Evolutionary conservation across 1,140 invertebrate genomes (phyloP), one percentile per base, ranked within the genome.

Genomic region (Protaetia brevitarsis): DNA sequence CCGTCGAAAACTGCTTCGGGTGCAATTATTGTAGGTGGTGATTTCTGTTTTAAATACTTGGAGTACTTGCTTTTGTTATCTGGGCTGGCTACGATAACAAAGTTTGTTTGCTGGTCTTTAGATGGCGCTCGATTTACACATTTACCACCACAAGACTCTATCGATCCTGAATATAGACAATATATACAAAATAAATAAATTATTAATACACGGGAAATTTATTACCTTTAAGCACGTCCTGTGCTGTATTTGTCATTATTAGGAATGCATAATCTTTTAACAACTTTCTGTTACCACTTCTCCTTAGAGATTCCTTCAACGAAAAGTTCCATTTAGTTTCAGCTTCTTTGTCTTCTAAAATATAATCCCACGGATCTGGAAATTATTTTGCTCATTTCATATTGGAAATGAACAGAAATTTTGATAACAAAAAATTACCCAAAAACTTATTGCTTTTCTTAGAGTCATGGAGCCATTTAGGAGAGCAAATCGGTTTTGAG

Each of bases 311-410:
- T 26, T 72, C 73, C n/a, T 76, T 72, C 36, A 84, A 72, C 5
- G 71, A 77, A 73, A 83, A 83, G 1, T 79, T 66, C 73, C 82
- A 83, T 36, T 79, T 74, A 13, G 71, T 72, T 65, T 84, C 81
- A 0, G 78, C 77, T 56, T 72, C 70, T 11, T 75, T 70, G 67
- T 84, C 82, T 28, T 77, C 74, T 6, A 84, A 70, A n/a, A 84
- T 69, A 70, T 80, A 78, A 36, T 78, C 70, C 81, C 82, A 83
- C 1, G 82, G 82, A 73, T 84, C 82, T 83, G 66, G 41, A 59
- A 23, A 10, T 23, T n/a, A 13, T 6, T 31, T 36, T 23, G 10
- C 16, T 11, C 34, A 36, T 1, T 34, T 4, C 11, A 34, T 8
- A 51, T 13, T 51, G 7, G 16, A 31, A 1, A 10, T 62, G 37